These are phyloP conservation scores for Stegostoma tigrinum DNA, from an alignment of 2,113 vertebrate species.

Conservation along the genomic window DNA sequence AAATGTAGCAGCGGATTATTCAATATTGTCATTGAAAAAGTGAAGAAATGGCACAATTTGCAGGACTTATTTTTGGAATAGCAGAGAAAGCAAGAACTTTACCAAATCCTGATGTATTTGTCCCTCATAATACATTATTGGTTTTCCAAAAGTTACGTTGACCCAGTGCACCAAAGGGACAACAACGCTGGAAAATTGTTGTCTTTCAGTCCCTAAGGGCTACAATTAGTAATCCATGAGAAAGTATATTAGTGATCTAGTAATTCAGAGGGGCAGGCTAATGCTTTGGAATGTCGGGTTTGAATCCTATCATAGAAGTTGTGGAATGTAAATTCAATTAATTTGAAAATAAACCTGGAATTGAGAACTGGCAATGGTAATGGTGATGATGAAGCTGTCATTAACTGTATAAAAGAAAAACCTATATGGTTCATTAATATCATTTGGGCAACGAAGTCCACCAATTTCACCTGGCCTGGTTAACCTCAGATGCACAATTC, in stretches of 20 bases:
- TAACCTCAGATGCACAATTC: too few species aligned
- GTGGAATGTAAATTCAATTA: too few species aligned
- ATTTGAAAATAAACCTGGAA: too few species aligned
- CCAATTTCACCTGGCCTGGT: too few species aligned
- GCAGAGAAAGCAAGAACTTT: constrained; percentile 29
- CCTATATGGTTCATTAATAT: too few species aligned
- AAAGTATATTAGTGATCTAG: not conserved
- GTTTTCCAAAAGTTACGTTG: not conserved
- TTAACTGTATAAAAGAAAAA: too few species aligned
- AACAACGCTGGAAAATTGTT: not conserved
- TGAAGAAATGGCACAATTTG: not conserved
- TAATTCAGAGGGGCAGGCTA: too few species aligned
- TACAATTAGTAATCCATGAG: not conserved
- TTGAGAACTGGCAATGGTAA: too few species aligned
- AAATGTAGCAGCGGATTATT: not conserved
- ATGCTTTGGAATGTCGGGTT: too few species aligned
- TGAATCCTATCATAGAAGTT: too few species aligned
- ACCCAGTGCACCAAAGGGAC: not conserved
- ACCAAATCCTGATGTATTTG: constrained; percentile 5
- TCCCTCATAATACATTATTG: not conserved
- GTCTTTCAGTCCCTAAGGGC: not conserved
- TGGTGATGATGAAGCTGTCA: too few species aligned
- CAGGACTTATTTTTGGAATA: not conserved
- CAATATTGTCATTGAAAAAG: constrained; percentile 20
- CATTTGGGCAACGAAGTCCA: too few species aligned